Evolutionary conservation across 2,888 invertebrate genomes (phyloP).

Genomic region (Fissipunctia ypsillon): DNA sequence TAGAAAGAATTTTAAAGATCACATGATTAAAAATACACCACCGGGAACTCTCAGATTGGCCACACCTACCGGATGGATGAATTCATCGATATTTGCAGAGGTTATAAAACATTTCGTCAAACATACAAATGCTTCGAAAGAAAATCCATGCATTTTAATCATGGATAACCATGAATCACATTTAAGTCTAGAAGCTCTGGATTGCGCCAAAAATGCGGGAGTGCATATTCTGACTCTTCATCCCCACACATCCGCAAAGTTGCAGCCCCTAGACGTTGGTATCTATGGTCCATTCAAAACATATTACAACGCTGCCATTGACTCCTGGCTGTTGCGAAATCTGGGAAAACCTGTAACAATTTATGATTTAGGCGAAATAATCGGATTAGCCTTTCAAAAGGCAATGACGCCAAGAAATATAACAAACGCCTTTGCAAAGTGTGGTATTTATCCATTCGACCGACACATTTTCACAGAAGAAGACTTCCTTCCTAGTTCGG

Average conservation of each 20-base stretch:
- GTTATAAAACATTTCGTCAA: conserved; percentile 62
- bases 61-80: conserved; percentile 22
- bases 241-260: conserved; percentile 70
- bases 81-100: conserved; percentile 32
- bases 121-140: conserved; percentile 30
- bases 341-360: conserved; percentile 78
- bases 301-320: conserved; percentile 67
- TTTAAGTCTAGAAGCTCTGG: conserved; percentile 19
- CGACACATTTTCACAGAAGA: conserved; percentile 57
- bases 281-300: conserved; percentile 77
- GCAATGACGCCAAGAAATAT: conserved; percentile 72
- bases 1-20: too few species aligned
- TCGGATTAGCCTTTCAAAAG: conserved; percentile 66
- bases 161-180: conserved; percentile 53
- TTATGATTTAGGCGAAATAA: conserved; percentile 72
- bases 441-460: conserved; percentile 62
- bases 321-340: conserved; percentile 75
- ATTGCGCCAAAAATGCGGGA: conserved; percentile 25
- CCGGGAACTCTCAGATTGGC: conserved; percentile 21
- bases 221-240: conserved; percentile 22
- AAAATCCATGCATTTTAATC: conserved; percentile 54
- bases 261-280: conserved; percentile 77
- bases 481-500: conserved; percentile 36
- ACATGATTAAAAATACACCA: conserved; percentile 23
- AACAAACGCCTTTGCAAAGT: conserved; percentile 51